These are phyloP conservation scores for Fulmarus glacialis DNA, from an alignment of 2,113 vertebrate species.

Conservation along the genomic window DNA sequence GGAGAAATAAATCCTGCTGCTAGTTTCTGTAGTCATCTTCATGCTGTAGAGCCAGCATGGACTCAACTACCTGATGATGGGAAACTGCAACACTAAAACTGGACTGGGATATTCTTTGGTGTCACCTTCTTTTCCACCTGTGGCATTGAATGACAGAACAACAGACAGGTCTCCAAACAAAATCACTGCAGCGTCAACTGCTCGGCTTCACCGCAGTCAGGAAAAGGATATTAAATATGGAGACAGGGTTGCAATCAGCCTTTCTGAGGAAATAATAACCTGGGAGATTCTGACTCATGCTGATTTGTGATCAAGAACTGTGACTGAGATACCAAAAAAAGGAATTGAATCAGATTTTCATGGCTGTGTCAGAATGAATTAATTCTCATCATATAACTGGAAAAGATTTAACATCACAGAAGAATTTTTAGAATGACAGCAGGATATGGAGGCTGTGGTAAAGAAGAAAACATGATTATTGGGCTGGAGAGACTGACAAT, in stretches of 20 bases:
- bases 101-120: background rate
- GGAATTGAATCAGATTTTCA: slow-evolving; percentile 64
- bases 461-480: slow-evolving; percentile 50
- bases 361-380: slow-evolving; percentile 60
- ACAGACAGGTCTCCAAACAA: background rate
- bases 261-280: slow-evolving; percentile 63
- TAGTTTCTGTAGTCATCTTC: background rate
- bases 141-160: background rate
- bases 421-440: slow-evolving; percentile 56
- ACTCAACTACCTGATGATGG: background rate
- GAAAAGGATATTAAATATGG: slow-evolving; percentile 41
- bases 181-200: background rate
- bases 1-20: background rate
- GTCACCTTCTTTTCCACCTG: background rate
- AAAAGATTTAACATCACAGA: slow-evolving; percentile 58
- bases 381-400: slow-evolving; percentile 46
- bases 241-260: slow-evolving; percentile 1
- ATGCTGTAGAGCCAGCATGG: background rate
- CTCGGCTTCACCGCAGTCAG: background rate
- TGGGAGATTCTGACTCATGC: slow-evolving; percentile 67
- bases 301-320: slow-evolving; percentile 65
- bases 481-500: background rate
- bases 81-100: background rate
- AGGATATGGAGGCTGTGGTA: slow-evolving; percentile 27
- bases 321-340: slow-evolving; percentile 57